phyloP scores from a whole-genome alignment of 2,113 vertebrate species.

The Carlito syrichta region DNA sequence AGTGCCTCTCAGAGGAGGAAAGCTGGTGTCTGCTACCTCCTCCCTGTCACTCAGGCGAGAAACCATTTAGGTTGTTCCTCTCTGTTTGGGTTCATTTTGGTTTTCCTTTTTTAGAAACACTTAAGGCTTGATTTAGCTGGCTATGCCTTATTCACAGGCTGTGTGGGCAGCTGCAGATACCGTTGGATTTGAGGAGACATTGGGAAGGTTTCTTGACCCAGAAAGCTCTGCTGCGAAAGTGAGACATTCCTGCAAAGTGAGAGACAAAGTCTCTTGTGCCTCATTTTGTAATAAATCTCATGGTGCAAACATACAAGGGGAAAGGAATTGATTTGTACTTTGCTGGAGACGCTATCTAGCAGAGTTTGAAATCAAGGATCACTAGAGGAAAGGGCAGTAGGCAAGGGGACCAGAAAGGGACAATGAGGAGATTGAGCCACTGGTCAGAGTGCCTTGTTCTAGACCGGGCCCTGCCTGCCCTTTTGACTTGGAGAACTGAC shows the following conservation, averaged over 20 bases:
- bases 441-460: neutral
- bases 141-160: neutral
- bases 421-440: neutral
- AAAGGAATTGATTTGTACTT: neutral
- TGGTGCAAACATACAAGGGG: neutral
- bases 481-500: neutral
- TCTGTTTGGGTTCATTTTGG: constrained; percentile 1
- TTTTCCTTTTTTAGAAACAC: constrained; percentile 28
- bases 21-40: neutral
- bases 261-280: neutral
- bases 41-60: neutral
- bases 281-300: neutral
- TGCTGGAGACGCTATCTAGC: neutral
- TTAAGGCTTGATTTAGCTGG: neutral
- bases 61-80: neutral
- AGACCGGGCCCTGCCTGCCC: neutral
- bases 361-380: neutral
- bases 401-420: neutral
- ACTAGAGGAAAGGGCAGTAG: neutral
- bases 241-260: neutral
- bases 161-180: neutral
- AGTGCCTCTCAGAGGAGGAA: neutral
- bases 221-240: neutral
- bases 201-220: neutral
- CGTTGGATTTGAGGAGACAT: neutral